These are phyloP conservation scores for Apogon talboti DNA, from an alignment of 2,797 vertebrate species.

Conservation along the genomic window DNA sequence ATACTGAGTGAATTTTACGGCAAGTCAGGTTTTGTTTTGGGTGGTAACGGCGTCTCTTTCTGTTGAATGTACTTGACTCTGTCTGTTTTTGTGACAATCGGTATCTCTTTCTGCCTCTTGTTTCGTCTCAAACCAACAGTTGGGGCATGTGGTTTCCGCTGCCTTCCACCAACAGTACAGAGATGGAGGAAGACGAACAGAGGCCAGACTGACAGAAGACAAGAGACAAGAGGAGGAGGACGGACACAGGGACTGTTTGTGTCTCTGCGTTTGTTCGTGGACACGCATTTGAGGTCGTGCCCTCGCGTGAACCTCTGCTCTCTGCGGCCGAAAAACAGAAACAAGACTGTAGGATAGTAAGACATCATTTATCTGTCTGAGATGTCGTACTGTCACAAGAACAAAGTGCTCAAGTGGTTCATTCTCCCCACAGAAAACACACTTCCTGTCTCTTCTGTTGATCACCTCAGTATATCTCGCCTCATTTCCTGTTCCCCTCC, in stretches of 20 bases:
- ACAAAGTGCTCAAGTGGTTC: slow-evolving; percentile 43
- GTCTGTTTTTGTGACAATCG: slow-evolving; percentile 34
- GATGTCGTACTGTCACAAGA: background rate
- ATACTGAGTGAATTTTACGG: background rate
- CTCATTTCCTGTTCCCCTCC: slow-evolving; percentile 81
- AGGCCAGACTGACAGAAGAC: slow-evolving; percentile 27
- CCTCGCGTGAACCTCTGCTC: slow-evolving; percentile 47
- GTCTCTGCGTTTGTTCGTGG: slow-evolving; percentile 52
- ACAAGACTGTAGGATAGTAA: background rate
- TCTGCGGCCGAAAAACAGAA: slow-evolving; percentile 25
- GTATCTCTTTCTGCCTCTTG: slow-evolving; percentile 48
- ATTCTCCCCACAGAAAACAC: slow-evolving; percentile 70
- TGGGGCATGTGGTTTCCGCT: slow-evolving; percentile 80
- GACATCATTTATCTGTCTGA: background rate
- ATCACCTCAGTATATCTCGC: slow-evolving; percentile 78
- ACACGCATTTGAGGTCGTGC: slow-evolving; percentile 55
- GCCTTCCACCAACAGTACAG: slow-evolving; percentile 75
- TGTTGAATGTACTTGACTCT: background rate
- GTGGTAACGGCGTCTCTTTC: background rate
- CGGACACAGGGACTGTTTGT: slow-evolving; percentile 63
- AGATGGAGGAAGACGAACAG: slow-evolving; percentile 14
- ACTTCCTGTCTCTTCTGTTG: slow-evolving; percentile 81
- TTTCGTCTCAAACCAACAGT: slow-evolving; percentile 51
- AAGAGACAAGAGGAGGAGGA: slow-evolving; percentile 36
- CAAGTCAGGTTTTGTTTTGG: background rate